Base-by-base conservation (phyloP, 1,140 invertebrate genomes). In the Heliconius hewitsoni region DNA sequence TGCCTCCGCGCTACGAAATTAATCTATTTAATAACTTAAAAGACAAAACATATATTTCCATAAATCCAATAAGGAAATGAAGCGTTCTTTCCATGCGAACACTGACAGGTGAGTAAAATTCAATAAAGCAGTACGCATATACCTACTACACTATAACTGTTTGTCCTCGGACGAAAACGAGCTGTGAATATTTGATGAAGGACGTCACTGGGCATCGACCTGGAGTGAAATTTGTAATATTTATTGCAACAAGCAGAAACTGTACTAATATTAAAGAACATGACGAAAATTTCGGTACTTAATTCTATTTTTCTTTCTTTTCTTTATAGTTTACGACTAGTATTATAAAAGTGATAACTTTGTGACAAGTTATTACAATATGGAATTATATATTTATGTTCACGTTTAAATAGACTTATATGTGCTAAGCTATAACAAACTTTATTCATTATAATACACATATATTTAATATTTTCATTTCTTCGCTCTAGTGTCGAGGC, bases 71-170 rank as follows among this genome's bases (percentile, higher is more conserved):
- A 60, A 60, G 55, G 55, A 60, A 60, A 60, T 60, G 19, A 27
- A 19, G 9, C 2, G 55, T 27, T 2, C 55, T 23, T 60, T 60
- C 9, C 55, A 60, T 60, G 55, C 55, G 55, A 27, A 27, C 19
- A 11, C 55, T 60, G 55, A 60, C 55, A 60, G 55, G 55, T 60
- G 55, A 60, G 55, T 60, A 60, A 60, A 60, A 60, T 57, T 60
- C 55, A 60, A 60, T 60, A 60, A 23, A 60, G n/a, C 55, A 8
- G 8, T 60, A 55, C 42, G 42, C 42, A 52, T 60, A 60, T 27
- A 60, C n/a, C 55, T 57, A 23, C n/a, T 60, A 23, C 55, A 23
- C 55, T 60, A 9, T 60, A 60, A n/a, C 9, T 23, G 55, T 60
- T 60, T 60, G 55, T 60, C 55, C 55, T 60, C 55, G n/a, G 55